A percentile compares a stretch with the other conserved stretches of the same genome.
phyloP scores from a whole-genome alignment of 2,797 vertebrate genomes.

The Pseudochirops corinnae region DNA sequence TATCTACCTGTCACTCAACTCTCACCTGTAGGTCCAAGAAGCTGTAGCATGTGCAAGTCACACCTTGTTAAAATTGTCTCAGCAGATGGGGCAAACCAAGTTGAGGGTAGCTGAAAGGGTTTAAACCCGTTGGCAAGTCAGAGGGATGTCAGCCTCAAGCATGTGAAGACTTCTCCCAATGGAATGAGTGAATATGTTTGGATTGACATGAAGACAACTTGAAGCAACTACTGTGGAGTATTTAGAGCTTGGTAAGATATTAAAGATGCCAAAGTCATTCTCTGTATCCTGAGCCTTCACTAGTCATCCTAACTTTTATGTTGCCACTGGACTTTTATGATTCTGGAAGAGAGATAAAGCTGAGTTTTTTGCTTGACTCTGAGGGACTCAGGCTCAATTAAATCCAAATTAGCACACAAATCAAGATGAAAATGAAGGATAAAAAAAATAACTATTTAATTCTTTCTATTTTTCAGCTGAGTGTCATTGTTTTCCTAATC shows the following conservation, averaged over 20 bases:
- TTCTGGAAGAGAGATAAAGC: neutral
- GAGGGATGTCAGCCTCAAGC: neutral
- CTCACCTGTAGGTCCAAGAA: neutral
- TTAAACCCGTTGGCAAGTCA: neutral
- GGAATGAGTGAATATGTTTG: no score
- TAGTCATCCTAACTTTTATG: neutral
- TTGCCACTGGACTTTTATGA: neutral
- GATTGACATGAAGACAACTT: neutral
- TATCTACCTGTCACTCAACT: neutral
- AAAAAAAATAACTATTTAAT: neutral
- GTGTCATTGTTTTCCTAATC: conserved; percentile 13
- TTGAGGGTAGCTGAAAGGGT: neutral
- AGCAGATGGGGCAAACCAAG: neutral
- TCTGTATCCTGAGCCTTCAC: neutral
- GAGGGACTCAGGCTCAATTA: neutral
- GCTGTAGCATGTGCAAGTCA: neutral
- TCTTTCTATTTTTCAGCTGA: conserved; percentile 13
- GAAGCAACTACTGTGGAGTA: neutral
- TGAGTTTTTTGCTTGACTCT: neutral
- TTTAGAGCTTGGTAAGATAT: neutral
- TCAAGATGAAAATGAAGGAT: neutral
- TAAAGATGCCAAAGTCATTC: neutral
- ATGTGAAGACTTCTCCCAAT: neutral
- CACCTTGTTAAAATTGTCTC: neutral
- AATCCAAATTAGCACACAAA: neutral